phyloP scores from a whole-genome alignment of 2,888 invertebrate species.

The Argynnis bischoffii region DNA sequence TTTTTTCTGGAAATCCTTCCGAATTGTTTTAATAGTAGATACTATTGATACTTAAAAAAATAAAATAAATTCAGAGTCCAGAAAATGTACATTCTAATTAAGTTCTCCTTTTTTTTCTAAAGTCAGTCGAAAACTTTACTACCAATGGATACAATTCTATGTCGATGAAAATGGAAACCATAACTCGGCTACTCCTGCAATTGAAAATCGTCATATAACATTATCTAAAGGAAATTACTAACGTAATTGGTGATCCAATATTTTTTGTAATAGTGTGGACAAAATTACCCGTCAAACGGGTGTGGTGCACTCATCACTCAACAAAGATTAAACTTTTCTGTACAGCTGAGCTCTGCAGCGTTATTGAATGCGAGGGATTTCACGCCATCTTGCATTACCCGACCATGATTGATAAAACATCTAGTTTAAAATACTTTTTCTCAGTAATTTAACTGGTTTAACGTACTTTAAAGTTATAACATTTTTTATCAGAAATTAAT shows the following conservation, averaged over 20 bases:
- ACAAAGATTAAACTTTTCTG: constrained; percentile 63
- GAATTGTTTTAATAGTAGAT: no score
- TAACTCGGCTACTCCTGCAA: not conserved
- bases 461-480: no score
- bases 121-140: no score
- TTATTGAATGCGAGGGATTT: constrained; percentile 54
- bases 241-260: constrained; percentile 18
- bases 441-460: not conserved
- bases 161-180: no score
- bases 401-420: constrained; percentile 33
- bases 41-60: no score
- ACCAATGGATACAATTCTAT: no score
- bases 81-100: no score
- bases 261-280: constrained; percentile 25
- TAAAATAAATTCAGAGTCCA: no score
- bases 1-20: no score
- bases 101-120: no score
- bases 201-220: not conserved
- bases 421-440: constrained; percentile 1
- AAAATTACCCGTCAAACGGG: constrained; percentile 48
- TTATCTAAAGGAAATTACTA: constrained; percentile 1
- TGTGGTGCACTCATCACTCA: constrained; percentile 62
- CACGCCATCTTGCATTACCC: constrained; percentile 42
- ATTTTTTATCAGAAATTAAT: no score
- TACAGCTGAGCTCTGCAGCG: constrained; percentile 51